phyloP scores from a whole-genome alignment of 1,140 invertebrate species.

The Drosophila simulans region DNA sequence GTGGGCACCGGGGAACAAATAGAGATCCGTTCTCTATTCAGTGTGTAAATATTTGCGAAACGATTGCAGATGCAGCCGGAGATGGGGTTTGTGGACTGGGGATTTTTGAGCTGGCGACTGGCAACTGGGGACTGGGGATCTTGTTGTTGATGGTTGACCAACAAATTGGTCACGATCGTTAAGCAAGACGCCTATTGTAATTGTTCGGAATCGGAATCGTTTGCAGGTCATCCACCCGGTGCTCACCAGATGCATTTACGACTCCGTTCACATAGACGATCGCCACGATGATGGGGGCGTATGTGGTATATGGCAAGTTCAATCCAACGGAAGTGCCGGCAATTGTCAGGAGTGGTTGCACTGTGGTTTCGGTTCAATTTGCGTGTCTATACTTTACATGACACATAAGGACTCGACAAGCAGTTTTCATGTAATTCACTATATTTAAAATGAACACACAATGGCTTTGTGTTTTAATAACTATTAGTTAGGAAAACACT shows the following conservation, averaged over 20 bases:
- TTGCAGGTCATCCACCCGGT: conserved; percentile 62
- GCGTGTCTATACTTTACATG: conserved; percentile 20
- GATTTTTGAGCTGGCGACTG: not conserved
- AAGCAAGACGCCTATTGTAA: conserved; percentile 68
- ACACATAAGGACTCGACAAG: conserved; percentile 21
- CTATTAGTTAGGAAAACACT: too few relatives aligned
- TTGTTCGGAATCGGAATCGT: conserved; percentile 42
- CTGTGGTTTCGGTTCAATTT: conserved; percentile 26
- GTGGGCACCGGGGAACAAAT: conserved; percentile 17
- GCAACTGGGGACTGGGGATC: conserved; percentile 1
- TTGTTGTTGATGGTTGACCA: conserved; percentile 67
- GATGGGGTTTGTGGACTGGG: not conserved
- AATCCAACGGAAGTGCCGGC: conserved; percentile 75
- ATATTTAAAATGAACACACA: not conserved
- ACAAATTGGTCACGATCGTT: conserved; percentile 82
- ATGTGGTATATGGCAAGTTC: conserved; percentile 61
- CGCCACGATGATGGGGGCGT: conserved; percentile 46
- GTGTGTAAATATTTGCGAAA: conserved; percentile 75
- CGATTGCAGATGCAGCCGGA: conserved; percentile 36
- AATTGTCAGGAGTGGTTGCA: conserved; percentile 71
- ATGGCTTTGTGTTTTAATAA: not conserved
- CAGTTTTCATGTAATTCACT: not conserved
- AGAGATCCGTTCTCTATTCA: conserved; percentile 55
- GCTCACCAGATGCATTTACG: conserved; percentile 36
- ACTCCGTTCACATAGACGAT: conserved; percentile 14